A percentile compares a stretch with the other conserved stretches of the same genome.
phyloP scores from a whole-genome alignment of 2,797 vertebrate genomes.

The Scolopax bukidnonensis region DNA sequence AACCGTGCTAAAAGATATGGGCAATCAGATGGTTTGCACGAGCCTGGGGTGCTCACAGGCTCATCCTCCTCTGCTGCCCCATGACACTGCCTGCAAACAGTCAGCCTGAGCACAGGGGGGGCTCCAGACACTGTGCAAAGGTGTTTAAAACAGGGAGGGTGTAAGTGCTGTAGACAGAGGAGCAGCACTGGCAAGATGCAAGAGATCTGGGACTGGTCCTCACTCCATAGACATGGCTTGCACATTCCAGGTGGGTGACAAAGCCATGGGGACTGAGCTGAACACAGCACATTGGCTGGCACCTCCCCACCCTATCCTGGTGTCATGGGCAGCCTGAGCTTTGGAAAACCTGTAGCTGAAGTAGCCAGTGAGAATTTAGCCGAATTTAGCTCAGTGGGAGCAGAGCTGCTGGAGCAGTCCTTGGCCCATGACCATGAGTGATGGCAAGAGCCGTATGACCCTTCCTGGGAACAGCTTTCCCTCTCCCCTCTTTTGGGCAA shows the following conservation, averaged over 20 bases:
- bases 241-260: background rate
- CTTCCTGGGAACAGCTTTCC: background rate
- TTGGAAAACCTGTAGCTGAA: background rate
- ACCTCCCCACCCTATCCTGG: background rate
- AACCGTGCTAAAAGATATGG: background rate
- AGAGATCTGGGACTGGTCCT: background rate
- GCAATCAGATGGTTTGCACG: background rate
- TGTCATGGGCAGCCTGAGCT: background rate
- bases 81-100: fast-evolving
- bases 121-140: background rate
- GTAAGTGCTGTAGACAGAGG: background rate
- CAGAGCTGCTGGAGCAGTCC: fast-evolving
- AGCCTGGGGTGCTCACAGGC: background rate
- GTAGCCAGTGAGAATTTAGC: too few relatives aligned
- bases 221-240: background rate
- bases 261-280: background rate
- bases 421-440: fast-evolving
- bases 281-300: background rate
- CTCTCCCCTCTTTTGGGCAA: background rate
- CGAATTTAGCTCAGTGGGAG: background rate
- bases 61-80: background rate
- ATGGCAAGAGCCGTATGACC: fast-evolving
- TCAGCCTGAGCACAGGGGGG: fast-evolving
- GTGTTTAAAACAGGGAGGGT: background rate
- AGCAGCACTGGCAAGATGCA: background rate